Evolutionary conservation across 1,140 invertebrate genomes (phyloP), one percentile per base, ranked within the genome.

Genomic region (Daktulosphaira vitifoliae): DNA sequence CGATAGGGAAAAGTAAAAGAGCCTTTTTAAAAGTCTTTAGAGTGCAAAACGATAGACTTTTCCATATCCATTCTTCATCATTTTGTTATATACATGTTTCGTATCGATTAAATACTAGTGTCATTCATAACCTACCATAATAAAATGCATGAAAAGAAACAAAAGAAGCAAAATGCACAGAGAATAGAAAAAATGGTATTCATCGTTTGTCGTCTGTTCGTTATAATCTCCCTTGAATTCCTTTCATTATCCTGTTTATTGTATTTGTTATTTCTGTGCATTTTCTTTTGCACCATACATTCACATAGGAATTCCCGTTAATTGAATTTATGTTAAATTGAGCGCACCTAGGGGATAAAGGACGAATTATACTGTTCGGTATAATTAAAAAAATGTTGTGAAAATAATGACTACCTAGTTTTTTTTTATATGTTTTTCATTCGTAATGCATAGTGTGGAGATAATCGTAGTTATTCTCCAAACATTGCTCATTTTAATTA

Each of bases 281-380:
- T 39, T 44, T 26, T 44, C 38, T 38, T 22, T 25, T 6, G 29
- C 39, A n/a, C 18, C 11, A n/a, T 59, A 16, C 38, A 26, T 11
- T 23, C 29, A 7, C 23, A 44, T 46, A 13, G 54, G 42, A 33
- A 62, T 48, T 48, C 25, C 38, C 42, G 4, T n/a, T 20, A 9
- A 37, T 56, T 56, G 38, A 56, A 62, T 62, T 62, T 38, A 62
- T 33, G 56, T 62, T 62, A 62, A 62, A 62, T 62, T 29, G 56
- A 62, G 56, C 56, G 42, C 1, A 33, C 56, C 25, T n/a, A 42
- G 44, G 42, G 56, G 56, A 33, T 18, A 18, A 48, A 56, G 44
- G 39, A 22, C 9, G 39, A 16, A 23, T 4, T n/a, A 26, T 56
- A 25, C 13, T 37, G 26, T 18, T 26, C n/a, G 37, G n/a, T 6